phyloP scores from a whole-genome alignment of 2,888 invertebrate genomes.

The Bellardia pandia region DNA sequence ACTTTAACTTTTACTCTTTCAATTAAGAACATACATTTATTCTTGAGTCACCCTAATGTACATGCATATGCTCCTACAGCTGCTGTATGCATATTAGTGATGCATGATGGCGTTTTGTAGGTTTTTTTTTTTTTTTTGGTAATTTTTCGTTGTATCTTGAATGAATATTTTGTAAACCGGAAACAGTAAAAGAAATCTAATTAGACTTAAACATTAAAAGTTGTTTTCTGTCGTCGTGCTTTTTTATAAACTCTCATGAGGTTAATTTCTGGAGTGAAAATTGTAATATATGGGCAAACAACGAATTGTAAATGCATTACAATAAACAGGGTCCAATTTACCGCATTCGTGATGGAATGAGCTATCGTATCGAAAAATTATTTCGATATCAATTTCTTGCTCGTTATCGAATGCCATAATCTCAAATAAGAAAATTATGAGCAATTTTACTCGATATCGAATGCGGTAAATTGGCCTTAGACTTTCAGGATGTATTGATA shows the following conservation, averaged over 20 bases:
- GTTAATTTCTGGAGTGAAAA: slow-evolving; percentile 10
- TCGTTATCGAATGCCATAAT: too few species aligned
- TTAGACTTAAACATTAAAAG: slow-evolving; percentile 4
- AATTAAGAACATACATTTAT: too few species aligned
- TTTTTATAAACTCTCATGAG: not conserved
- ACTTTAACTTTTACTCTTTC: too few species aligned
- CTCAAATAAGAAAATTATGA: too few species aligned
- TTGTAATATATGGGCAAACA: not conserved
- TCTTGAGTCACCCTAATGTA: too few species aligned
- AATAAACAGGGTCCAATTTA: too few species aligned
- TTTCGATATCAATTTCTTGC: too few species aligned
- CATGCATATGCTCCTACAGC: not conserved
- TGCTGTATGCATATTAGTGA: not conserved
- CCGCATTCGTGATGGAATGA: too few species aligned
- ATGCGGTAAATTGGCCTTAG: too few species aligned
- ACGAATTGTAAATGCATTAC: not conserved
- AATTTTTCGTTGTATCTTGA: not conserved
- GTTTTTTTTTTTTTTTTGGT: not conserved
- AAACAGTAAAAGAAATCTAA: slow-evolving; percentile 11
- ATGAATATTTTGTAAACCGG: not conserved
- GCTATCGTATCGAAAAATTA: too few species aligned
- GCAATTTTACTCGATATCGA: too few species aligned
- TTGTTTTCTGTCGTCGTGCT: not conserved
- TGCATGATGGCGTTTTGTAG: not conserved
- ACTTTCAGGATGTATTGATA: not conserved